These are phyloP conservation scores for Triops cancriformis DNA, from an alignment of 1,140 invertebrate species.

Conservation along the genomic window DNA sequence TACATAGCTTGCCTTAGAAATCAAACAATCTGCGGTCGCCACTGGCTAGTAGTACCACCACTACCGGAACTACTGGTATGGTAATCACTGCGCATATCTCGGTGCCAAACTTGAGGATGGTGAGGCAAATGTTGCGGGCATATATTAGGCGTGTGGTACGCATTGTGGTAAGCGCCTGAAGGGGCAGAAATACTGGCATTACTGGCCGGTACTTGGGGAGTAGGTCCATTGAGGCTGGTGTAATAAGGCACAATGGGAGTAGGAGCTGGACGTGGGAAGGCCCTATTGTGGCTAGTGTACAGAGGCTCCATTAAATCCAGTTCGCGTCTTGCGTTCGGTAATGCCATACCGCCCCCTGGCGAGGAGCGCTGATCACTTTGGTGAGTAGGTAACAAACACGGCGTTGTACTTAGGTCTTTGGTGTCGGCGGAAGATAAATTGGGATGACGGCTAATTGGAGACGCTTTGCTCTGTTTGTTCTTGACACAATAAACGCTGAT, in stretches of 20 bases:
- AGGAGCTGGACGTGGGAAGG: background rate
- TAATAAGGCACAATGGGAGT: background rate
- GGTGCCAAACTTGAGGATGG: background rate
- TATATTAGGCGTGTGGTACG: background rate
- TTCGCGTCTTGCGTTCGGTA: background rate
- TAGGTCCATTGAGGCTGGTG: background rate
- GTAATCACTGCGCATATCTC: background rate
- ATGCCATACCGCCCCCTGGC: background rate
- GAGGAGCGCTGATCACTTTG: background rate
- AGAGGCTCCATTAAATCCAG: background rate
- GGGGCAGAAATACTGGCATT: background rate
- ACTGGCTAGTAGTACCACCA: background rate
- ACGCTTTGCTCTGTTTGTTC: background rate
- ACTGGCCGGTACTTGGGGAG: background rate
- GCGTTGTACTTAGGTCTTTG: slow-evolving; percentile 25
- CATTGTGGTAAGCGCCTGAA: background rate
- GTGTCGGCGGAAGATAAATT: slow-evolving; percentile 11
- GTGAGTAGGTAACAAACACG: slow-evolving; percentile 17
- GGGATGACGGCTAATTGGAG: background rate
- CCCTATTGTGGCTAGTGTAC: background rate
- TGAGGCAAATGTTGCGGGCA: background rate
- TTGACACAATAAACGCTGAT: slow-evolving; percentile 24
- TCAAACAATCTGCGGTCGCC: background rate
- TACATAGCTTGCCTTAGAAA: background rate
- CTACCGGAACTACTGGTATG: background rate